A percentile compares a stretch with the other conserved stretches of the same genome.
phyloP scores from a whole-genome alignment of 1,140 invertebrate species.

The Drosophila tropicalis region DNA sequence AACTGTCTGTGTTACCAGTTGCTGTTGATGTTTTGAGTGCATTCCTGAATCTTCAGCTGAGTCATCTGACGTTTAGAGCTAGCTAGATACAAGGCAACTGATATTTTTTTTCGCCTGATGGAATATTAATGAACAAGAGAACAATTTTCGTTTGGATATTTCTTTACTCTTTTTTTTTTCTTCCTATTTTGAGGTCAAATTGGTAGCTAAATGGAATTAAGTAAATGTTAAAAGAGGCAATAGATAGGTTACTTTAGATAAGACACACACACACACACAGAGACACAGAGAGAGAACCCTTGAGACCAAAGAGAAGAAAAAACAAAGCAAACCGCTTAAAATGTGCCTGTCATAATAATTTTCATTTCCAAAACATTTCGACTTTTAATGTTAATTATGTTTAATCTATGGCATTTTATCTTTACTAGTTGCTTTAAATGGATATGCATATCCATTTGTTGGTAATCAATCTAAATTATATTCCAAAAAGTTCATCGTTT shows the following conservation, averaged over 20 bases:
- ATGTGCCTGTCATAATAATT: constrained; percentile 11
- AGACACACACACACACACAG: neutral
- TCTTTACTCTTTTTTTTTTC: neutral
- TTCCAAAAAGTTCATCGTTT: too few relatives aligned
- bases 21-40: constrained; percentile 19
- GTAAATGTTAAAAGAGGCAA: constrained; percentile 9
- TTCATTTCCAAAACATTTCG: constrained; percentile 6
- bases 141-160: constrained; percentile 14
- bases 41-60: constrained; percentile 55
- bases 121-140: constrained; percentile 72
- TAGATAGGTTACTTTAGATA: constrained; percentile 6
- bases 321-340: constrained; percentile 7
- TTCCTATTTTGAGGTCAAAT: constrained; percentile 48
- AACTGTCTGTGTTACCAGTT: neutral
- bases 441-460: too few relatives aligned
- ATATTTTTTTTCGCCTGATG: constrained; percentile 46
- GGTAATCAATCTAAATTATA: neutral
- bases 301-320: neutral
- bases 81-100: constrained; percentile 46
- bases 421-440: neutral
- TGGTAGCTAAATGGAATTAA: constrained; percentile 66
- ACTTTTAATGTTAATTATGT: constrained; percentile 9
- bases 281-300: neutral
- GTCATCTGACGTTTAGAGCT: constrained; percentile 43
- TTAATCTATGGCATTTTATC: neutral